phyloP scores from a whole-genome alignment of 2,888 invertebrate genomes.

The Tetragonula carbonaria region DNA sequence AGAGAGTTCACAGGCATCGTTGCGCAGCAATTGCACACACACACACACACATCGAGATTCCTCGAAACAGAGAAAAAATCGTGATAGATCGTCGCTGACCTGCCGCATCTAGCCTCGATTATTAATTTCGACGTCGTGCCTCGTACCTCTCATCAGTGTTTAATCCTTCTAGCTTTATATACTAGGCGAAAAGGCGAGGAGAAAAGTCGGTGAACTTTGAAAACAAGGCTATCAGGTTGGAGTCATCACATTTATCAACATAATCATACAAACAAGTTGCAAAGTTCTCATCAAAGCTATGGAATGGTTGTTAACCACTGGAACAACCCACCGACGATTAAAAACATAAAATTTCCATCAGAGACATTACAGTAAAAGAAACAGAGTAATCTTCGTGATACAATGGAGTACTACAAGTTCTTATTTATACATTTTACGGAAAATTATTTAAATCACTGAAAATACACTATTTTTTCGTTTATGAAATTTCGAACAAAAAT shows the following conservation, averaged over 20 bases:
- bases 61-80: background rate
- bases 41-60: background rate
- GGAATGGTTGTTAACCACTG: too few species aligned
- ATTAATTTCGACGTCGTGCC: background rate
- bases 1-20: constrained; percentile 27
- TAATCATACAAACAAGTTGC: too few species aligned
- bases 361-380: too few species aligned
- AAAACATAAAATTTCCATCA: too few species aligned
- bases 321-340: too few species aligned
- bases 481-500: too few species aligned
- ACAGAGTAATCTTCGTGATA: too few species aligned
- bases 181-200: background rate
- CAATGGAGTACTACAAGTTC: too few species aligned
- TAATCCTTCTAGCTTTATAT: background rate
- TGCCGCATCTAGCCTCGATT: background rate
- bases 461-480: too few species aligned
- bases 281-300: too few species aligned
- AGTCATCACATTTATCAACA: background rate
- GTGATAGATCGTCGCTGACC: background rate
- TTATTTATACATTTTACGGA: too few species aligned
- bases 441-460: too few species aligned
- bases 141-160: background rate
- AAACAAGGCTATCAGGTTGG: background rate
- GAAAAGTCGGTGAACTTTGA: constrained; percentile 1
- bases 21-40: constrained; percentile 12